phyloP scores from a whole-genome alignment of 2,888 invertebrate species.

The Hypercompe scribonia region DNA sequence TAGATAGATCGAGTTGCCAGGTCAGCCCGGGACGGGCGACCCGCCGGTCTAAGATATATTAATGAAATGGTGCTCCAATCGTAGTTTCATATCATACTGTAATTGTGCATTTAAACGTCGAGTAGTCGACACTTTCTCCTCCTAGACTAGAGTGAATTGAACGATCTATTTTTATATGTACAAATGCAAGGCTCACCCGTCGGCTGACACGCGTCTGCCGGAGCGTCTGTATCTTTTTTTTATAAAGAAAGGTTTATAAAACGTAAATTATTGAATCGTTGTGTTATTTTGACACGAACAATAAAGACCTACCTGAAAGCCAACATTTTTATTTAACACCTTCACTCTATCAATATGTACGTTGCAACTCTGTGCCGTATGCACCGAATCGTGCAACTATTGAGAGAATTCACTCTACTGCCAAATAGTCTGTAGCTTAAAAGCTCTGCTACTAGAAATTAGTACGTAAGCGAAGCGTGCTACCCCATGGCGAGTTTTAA shows the following conservation, averaged over 20 bases:
- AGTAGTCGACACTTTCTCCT: slow-evolving; percentile 69
- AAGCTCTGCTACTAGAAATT: too few relatives aligned
- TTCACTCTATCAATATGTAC: neutral
- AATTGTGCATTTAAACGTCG: slow-evolving; percentile 75
- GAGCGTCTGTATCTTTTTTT: slow-evolving; percentile 44
- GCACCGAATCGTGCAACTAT: too few relatives aligned
- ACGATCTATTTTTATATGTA: slow-evolving; percentile 83
- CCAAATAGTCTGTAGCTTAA: too few relatives aligned
- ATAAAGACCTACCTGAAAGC: slow-evolving; percentile 59
- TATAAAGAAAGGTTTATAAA: slow-evolving; percentile 59
- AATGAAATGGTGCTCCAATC: slow-evolving; percentile 81
- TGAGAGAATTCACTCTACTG: too few relatives aligned
- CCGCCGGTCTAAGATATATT: slow-evolving; percentile 43
- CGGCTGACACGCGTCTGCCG: neutral
- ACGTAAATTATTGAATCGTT: slow-evolving; percentile 68
- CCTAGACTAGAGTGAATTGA: slow-evolving; percentile 70
- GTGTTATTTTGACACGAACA: slow-evolving; percentile 73
- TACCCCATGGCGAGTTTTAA: too few relatives aligned
- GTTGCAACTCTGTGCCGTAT: neutral
- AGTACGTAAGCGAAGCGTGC: too few relatives aligned
- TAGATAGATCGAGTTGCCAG: slow-evolving; percentile 25
- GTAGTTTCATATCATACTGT: slow-evolving; percentile 83
- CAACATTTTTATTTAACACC: neutral
- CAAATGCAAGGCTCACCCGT: slow-evolving; percentile 30
- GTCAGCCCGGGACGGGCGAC: slow-evolving; percentile 6